These are phyloP conservation scores for Ophraella communa DNA, from an alignment of 2,888 invertebrate species.

Conservation along the genomic window DNA sequence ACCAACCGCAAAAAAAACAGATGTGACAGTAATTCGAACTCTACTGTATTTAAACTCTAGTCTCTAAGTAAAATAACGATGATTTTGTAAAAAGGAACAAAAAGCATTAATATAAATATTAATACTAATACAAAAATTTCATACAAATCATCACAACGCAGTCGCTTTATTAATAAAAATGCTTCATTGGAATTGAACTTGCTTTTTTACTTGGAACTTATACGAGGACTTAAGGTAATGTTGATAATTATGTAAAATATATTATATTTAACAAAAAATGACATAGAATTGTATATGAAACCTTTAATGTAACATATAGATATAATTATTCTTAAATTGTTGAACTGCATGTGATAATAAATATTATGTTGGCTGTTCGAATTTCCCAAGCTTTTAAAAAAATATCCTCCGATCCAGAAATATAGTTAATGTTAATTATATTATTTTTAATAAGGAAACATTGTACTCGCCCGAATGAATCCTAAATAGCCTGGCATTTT, in stretches of 20 bases:
- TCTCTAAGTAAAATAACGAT: too few species aligned
- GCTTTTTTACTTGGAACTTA: constrained; percentile 59
- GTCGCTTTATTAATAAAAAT: constrained; percentile 52
- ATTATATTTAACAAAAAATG: constrained; percentile 36
- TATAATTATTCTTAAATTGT: constrained; percentile 53
- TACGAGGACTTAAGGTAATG: constrained; percentile 47
- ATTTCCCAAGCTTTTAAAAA: constrained; percentile 48
- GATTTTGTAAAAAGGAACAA: neutral
- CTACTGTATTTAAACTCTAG: too few species aligned
- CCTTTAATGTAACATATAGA: constrained; percentile 37
- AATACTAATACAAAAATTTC: constrained; percentile 22
- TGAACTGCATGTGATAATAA: constrained; percentile 59
- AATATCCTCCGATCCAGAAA: constrained; percentile 43
- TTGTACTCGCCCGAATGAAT: constrained; percentile 8
- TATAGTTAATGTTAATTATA: constrained; percentile 31
- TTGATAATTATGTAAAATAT: constrained; percentile 53
- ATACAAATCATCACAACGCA: constrained; percentile 1
- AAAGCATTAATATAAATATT: neutral
- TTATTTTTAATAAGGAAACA: constrained; percentile 24
- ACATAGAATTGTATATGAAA: constrained; percentile 51
- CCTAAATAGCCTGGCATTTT: constrained; percentile 14
- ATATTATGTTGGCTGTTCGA: constrained; percentile 56
- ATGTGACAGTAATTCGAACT: too few species aligned
- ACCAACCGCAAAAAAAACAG: too few species aligned
- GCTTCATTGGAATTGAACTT: constrained; percentile 62